A percentile compares a stretch with the other conserved stretches of the same genome.
These are phyloP conservation scores for Lordiphosa andalusiaca DNA, from an alignment of 2,888 invertebrate species.

Conservation along the genomic window DNA sequence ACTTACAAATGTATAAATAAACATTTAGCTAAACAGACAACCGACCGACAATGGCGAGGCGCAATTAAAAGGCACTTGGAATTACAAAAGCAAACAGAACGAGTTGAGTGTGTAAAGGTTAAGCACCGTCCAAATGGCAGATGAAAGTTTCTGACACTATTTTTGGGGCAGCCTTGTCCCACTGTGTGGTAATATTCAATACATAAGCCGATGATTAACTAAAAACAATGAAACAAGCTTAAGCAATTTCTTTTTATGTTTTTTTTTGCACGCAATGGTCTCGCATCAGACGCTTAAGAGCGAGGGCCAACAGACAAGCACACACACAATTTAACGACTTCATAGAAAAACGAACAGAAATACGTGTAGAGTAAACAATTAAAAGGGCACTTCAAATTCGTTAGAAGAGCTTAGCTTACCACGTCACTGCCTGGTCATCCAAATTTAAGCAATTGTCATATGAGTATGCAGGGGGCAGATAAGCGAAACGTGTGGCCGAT, in stretches of 20 bases:
- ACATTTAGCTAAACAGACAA: conserved; percentile 39
- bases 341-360: conserved; percentile 34
- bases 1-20: conserved; percentile 25
- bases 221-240: conserved; percentile 16
- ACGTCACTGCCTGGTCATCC: too few relatives aligned
- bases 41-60: conserved; percentile 39
- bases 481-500: too few relatives aligned
- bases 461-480: too few relatives aligned
- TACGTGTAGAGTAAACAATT: neutral
- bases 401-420: too few relatives aligned
- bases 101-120: conserved; percentile 7
- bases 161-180: neutral
- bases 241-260: conserved; percentile 35
- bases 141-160: conserved; percentile 13
- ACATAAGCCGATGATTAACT: conserved; percentile 36
- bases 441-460: too few relatives aligned
- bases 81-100: conserved; percentile 54
- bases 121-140: conserved; percentile 19
- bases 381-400: too few relatives aligned
- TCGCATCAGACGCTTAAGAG: conserved; percentile 22
- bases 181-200: conserved; percentile 25
- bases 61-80: conserved; percentile 63
- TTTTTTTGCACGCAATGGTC: conserved; percentile 29
- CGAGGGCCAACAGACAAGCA: conserved; percentile 21
- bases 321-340: conserved; percentile 39